Evolutionary conservation across 1,140 invertebrate species (phyloP), one percentile per base, ranked within the genome.

Genomic region (Calephelis nemesis): DNA sequence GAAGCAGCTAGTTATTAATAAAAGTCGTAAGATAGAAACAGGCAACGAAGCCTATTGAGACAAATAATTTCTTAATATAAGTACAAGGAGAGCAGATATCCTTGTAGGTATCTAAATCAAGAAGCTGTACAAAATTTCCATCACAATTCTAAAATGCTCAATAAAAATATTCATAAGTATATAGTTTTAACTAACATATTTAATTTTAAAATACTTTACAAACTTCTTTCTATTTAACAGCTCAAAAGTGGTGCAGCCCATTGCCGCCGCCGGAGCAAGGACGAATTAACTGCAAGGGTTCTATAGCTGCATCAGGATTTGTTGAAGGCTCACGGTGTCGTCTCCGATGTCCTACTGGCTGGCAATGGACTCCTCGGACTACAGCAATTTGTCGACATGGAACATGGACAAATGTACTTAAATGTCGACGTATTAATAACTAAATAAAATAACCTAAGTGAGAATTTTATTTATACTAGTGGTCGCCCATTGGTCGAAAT

Each of bases 261-360:
- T 77, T 79, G 40, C 15, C 73, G 13, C 79, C 83, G 0, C 83
- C 85, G 39, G 79, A 82, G 3, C 72, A 83, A 19, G 87, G 87
- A 4, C 75, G 75, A 15, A 70, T 90, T 0, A 86, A 78, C 63
- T 90, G 87, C 67, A 83, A 78, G 54, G 84, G 87, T 3, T 63
- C 69, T 11, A 77, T 78, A 4, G 68, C 67, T 0, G 62, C 68
- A n/a, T 47, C 58, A 12, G 77, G 79, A 7, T 65, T 87, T n/a
- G 63, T 62, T 1, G 87, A 88, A 72, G 85, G 85, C 15, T 77
- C 87, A 0, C 79, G 71, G 6, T 90, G 87, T 58, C 76, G 83
- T 7, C 71, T 88, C 5, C 72, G 74, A 15, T 90, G 87, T 63
- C 70, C 71, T 5, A 60, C 62, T 3, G 84, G 80, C 0, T 87